A percentile compares a stretch with the other conserved stretches of the same genome.
These are phyloP conservation scores for Clarias magur DNA, from an alignment of 2,113 vertebrate species.

Conservation along the genomic window DNA sequence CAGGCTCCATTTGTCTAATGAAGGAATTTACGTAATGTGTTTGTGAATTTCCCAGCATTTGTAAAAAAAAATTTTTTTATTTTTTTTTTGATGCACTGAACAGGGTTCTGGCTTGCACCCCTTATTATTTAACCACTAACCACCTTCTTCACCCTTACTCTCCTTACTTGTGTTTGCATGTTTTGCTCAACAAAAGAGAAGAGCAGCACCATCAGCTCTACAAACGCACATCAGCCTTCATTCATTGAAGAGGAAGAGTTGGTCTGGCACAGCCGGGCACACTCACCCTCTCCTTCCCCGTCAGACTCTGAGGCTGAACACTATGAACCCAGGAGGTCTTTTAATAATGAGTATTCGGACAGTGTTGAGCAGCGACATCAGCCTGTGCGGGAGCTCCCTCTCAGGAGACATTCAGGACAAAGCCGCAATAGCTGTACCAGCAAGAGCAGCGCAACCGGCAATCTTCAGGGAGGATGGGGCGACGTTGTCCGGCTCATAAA, in stretches of 20 bases:
- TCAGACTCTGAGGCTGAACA: slow-evolving; percentile 41
- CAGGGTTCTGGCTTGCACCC: slow-evolving; percentile 23
- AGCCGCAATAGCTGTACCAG: slow-evolving; percentile 36
- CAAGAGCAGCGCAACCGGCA: slow-evolving; percentile 51
- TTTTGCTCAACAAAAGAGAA: slow-evolving; percentile 69
- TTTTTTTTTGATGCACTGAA: slow-evolving; percentile 5
- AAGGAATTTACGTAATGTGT: neutral
- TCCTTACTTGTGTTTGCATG: slow-evolving; percentile 76
- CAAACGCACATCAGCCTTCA: slow-evolving; percentile 34
- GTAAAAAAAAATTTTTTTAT: neutral
- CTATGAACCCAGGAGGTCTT: slow-evolving; percentile 19
- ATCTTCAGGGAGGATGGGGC: slow-evolving; percentile 59
- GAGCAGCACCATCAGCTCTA: slow-evolving; percentile 49
- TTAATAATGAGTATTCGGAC: neutral
- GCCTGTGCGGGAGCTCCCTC: neutral
- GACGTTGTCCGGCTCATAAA: slow-evolving; percentile 57
- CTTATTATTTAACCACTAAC: slow-evolving; percentile 54
- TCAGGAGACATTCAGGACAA: slow-evolving; percentile 7
- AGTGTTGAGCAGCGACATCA: neutral
- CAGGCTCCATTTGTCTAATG: neutral
- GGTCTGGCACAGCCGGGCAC: slow-evolving; percentile 54
- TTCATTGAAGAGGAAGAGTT: slow-evolving; percentile 36
- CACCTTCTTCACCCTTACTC: slow-evolving; percentile 50
- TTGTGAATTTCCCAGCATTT: neutral
- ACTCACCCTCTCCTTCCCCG: slow-evolving; percentile 51